phyloP scores from a whole-genome alignment of 2,888 invertebrate species.

The Teleiodes luculella region DNA sequence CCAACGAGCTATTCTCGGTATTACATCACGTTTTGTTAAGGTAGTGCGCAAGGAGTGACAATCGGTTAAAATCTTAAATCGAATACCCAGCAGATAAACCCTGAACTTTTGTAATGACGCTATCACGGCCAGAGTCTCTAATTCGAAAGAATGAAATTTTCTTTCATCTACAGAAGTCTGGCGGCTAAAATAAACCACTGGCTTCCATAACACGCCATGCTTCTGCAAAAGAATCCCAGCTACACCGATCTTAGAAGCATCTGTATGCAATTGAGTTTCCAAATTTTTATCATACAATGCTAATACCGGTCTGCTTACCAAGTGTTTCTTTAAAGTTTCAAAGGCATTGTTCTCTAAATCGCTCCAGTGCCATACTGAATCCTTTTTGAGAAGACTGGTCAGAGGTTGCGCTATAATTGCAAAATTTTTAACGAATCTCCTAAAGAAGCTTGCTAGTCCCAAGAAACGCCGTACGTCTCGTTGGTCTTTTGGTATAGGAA shows the following conservation, averaged over 20 bases:
- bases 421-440: conserved; percentile 30
- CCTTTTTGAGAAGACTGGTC: conserved; percentile 6
- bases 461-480: conserved; percentile 34
- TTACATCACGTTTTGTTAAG: conserved; percentile 22
- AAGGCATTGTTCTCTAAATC: conserved; percentile 12
- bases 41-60: conserved; percentile 26
- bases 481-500: conserved; percentile 27
- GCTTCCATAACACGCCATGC: conserved; percentile 12
- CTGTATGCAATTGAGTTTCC: conserved; percentile 36
- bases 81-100: conserved; percentile 33
- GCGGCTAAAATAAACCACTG: conserved; percentile 22
- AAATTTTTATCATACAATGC: conserved; percentile 25
- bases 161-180: conserved; percentile 22
- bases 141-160: conserved; percentile 18
- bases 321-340: conserved; percentile 22
- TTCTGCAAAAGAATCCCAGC: conserved; percentile 34
- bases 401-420: conserved; percentile 24
- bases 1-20: conserved; percentile 27
- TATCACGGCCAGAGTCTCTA: conserved; percentile 15
- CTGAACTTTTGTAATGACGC: conserved; percentile 32
- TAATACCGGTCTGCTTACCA: conserved; percentile 24
- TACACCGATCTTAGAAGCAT: conserved; percentile 31
- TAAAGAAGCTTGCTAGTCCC: conserved; percentile 32
- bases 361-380: conserved; percentile 9
- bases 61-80: conserved; percentile 25